Percentiles rank a stretch among this genome's conserved stretches.
Evolutionary conservation across 2,888 invertebrate species (phyloP).

Genomic region (Plebejus argus): DNA sequence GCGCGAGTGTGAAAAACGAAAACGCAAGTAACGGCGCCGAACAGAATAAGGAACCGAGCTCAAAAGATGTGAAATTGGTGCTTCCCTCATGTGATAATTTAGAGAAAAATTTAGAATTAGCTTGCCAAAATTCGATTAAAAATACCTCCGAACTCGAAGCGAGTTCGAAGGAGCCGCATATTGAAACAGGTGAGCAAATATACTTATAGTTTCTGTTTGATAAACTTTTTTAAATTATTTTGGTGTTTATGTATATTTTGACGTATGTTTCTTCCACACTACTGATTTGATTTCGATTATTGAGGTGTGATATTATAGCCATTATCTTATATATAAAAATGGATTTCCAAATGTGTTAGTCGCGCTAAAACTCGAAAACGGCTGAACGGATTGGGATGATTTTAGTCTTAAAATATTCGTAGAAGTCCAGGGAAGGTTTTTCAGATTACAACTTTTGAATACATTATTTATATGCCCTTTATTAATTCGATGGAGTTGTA

Average conservation of each 20-base stretch:
- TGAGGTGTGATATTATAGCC: too few relatives aligned
- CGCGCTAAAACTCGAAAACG: too few relatives aligned
- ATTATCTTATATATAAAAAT: too few relatives aligned
- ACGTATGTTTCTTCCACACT: background rate
- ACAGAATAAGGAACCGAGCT: conserved; percentile 46
- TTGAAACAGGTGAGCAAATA: conserved; percentile 37
- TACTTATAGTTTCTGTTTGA: background rate
- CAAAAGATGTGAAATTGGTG: conserved; percentile 53
- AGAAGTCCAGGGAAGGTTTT: too few relatives aligned
- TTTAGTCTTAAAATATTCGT: too few relatives aligned
- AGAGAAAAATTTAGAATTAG: conserved; percentile 62
- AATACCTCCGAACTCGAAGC: conserved; percentile 32
- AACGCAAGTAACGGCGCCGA: conserved; percentile 42
- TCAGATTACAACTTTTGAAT: too few relatives aligned
- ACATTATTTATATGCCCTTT: too few relatives aligned
- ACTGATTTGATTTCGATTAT: too few relatives aligned
- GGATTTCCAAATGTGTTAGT: too few relatives aligned
- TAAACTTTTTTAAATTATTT: background rate
- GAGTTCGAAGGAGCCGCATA: conserved; percentile 21
- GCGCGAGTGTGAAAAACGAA: conserved; percentile 30
- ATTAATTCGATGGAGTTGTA: too few relatives aligned
- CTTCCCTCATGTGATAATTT: conserved; percentile 69
- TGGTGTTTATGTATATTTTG: background rate
- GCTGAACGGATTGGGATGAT: too few relatives aligned
- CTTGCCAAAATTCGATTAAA: conserved; percentile 57